These are phyloP conservation scores for Sander vitreus DNA, from an alignment of 2,113 vertebrate genomes.

Conservation along the genomic window DNA sequence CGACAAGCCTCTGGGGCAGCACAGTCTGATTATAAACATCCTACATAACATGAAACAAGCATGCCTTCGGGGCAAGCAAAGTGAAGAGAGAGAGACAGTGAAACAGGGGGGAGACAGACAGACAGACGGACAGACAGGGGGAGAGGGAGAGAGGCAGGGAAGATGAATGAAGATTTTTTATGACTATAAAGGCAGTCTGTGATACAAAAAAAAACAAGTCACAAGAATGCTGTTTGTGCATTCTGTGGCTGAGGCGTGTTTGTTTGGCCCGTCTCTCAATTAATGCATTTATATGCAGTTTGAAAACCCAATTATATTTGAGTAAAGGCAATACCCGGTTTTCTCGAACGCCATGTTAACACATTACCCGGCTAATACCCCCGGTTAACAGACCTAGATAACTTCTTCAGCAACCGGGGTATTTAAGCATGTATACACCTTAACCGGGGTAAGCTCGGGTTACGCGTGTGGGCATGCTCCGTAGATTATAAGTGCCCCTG, in stretches of 20 bases:
- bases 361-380: too few species aligned
- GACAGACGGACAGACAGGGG: slow-evolving; percentile 19
- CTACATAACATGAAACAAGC: slow-evolving; percentile 66
- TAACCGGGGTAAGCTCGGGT: too few species aligned
- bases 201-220: slow-evolving; percentile 60
- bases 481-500: too few species aligned
- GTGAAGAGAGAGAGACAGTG: slow-evolving; percentile 24
- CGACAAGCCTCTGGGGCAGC: slow-evolving; percentile 55
- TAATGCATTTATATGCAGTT: too few species aligned
- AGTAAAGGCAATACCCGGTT: too few species aligned
- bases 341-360: too few species aligned
- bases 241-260: slow-evolving; percentile 45
- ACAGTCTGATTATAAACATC: slow-evolving; percentile 68
- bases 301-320: too few species aligned
- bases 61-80: slow-evolving; percentile 63
- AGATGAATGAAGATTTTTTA: slow-evolving; percentile 52
- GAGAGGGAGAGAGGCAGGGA: background rate
- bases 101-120: background rate
- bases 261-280: slow-evolving; percentile 20
- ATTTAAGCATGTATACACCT: too few species aligned
- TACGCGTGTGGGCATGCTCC: too few species aligned
- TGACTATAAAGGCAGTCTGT: slow-evolving; percentile 37
- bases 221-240: slow-evolving; percentile 62
- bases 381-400: too few species aligned
- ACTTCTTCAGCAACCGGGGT: too few species aligned